phyloP scores from a whole-genome alignment of 2,797 vertebrate species.

The Lagodon rhomboides region DNA sequence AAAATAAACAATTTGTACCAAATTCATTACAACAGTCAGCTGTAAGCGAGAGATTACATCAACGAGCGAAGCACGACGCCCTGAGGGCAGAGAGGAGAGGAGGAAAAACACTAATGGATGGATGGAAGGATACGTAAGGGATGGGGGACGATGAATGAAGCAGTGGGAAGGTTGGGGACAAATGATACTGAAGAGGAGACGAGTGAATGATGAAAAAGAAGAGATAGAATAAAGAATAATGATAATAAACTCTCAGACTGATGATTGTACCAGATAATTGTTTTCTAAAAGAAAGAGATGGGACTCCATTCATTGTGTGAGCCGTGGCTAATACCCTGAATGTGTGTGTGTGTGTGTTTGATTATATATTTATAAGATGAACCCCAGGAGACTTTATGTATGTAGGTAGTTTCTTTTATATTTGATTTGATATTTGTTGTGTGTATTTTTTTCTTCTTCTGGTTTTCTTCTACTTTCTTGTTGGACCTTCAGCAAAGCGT shows the following conservation, averaged over 20 bases:
- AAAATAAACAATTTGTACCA: slow-evolving; percentile 27
- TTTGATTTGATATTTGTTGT: not conserved
- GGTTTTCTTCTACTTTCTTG: too few relatives aligned
- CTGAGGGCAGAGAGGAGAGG: slow-evolving; percentile 4
- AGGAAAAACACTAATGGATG: not conserved
- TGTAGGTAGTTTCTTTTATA: not conserved
- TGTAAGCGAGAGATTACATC: slow-evolving; percentile 41
- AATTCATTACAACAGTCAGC: slow-evolving; percentile 55
- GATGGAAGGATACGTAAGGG: not conserved
- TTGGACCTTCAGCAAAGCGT: not conserved
- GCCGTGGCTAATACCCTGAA: not conserved
- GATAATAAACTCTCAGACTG: slow-evolving; percentile 12
- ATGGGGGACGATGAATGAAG: not conserved
- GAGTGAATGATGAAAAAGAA: not conserved
- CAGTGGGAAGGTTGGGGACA: not conserved
- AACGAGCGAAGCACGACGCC: slow-evolving; percentile 24
- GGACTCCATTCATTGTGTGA: not conserved
- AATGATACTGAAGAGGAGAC: slow-evolving; percentile 10
- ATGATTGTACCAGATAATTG: slow-evolving; percentile 43
- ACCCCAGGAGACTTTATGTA: not conserved
- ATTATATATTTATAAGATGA: not conserved
- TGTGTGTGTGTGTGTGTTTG: not conserved
- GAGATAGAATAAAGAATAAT: too few relatives aligned
- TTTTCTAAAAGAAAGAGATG: slow-evolving; percentile 5
- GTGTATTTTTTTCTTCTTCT: too few relatives aligned